Conservation (phyloP, 1,140 invertebrate genomes). For the Trichomalopsis sarcophagae region DNA sequence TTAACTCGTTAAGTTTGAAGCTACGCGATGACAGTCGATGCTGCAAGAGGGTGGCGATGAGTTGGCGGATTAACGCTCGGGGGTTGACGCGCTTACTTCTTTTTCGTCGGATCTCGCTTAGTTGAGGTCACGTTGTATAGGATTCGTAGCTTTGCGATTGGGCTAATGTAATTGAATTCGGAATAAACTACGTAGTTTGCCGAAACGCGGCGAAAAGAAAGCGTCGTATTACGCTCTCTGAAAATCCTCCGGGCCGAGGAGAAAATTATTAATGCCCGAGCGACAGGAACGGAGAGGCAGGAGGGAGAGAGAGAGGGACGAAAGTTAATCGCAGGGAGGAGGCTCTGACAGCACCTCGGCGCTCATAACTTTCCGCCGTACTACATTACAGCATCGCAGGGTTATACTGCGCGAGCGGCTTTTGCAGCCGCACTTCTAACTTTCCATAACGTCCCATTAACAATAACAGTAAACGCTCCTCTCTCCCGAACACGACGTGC, state of each 20-base stretch:
- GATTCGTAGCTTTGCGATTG: neutral
- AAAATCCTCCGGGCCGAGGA: neutral
- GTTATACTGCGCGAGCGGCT: neutral
- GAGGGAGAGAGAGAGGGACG: neutral
- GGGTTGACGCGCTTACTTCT: neutral
- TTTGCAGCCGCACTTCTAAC: slow-evolving; percentile 13
- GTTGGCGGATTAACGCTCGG: neutral
- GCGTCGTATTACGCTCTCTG: neutral
- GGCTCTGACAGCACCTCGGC: neutral
- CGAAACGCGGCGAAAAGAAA: neutral
- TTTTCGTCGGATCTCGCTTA: neutral
- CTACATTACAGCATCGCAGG: neutral
- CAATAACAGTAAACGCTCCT: slow-evolving; percentile 17
- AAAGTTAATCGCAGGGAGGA: slow-evolving; percentile 7
- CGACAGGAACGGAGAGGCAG: neutral
- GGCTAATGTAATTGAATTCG: neutral
- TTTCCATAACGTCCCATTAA: slow-evolving; percentile 18
- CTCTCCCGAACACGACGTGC: neutral
- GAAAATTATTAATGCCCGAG: neutral
- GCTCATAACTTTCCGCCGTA: neutral
- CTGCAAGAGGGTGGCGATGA: neutral
- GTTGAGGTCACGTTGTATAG: neutral
- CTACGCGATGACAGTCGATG: slow-evolving; percentile 22
- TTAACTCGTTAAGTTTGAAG: slow-evolving; percentile 38
- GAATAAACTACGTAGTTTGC: neutral